Base-by-base conservation (phyloP, 2,888 invertebrate species). In the Stramonita haemastoma region DNA sequence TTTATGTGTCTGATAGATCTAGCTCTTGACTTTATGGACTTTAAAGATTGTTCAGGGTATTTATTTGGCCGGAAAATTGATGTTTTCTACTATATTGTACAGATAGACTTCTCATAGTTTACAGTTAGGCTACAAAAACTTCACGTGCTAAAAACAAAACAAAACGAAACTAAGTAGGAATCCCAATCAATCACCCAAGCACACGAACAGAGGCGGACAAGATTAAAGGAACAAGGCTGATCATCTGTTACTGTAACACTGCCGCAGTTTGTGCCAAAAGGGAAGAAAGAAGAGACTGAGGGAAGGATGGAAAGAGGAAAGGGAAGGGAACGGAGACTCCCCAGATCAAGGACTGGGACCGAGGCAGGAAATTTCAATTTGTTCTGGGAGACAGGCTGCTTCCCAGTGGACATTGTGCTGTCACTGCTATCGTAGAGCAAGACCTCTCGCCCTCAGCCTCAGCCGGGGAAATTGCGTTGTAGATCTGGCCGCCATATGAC, bases 361-460 rank as follows among this genome's bases (percentile, higher is more conserved):
- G 46, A 46, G 8, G 26, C 88, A 85, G 89, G 89, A 89, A 89
- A 89, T 85, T 89, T 89, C 89, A 89, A 85, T 89, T 89, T 89
- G 89, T 89, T 85, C 73, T 46, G 36, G 70, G 89, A 87, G 85
- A 56, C 60, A n/a, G 84, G 66, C 66, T 4, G 66, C 66, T 4
- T 85, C 89, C 89, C 85, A 36, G 36, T n/a, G 89, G 84, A 89
- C 89, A 73, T 36, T 26, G 32, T 5, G 73, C 89, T 84, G 89
- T 73, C 85, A 17, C 81, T 56, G 81, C 87, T 89, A 84, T 89
- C 89, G 46, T 34, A 26, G 60, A 19, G 73, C 85, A 2, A 34
- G 46, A 13, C 46, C 89, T 70, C 83, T 29, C n/a, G 36, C 56
- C 29, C 36, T 85, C 89, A 85, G 73, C 46, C 32, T 73, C 73